These are phyloP conservation scores for Hyles vespertilio DNA, from an alignment of 1,140 invertebrate species.

Conservation along the genomic window DNA sequence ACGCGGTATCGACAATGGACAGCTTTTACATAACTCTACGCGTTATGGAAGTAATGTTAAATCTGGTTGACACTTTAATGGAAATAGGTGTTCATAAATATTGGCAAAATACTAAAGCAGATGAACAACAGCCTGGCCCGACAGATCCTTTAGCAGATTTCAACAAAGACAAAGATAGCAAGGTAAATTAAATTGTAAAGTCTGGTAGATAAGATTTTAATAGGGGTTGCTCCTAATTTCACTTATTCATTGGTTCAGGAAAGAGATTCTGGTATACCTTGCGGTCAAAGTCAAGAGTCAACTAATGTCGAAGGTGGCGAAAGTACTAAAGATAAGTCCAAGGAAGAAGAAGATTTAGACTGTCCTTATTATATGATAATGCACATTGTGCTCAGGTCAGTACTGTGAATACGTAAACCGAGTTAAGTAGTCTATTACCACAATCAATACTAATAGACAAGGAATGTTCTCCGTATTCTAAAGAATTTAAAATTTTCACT, in stretches of 20 bases:
- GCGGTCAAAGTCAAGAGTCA: slow-evolving; percentile 73
- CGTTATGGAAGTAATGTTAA: slow-evolving; percentile 93
- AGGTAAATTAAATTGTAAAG: slow-evolving; percentile 31
- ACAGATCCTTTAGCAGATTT: slow-evolving; percentile 53
- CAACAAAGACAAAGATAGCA: slow-evolving; percentile 52
- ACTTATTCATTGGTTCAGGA: slow-evolving; percentile 34
- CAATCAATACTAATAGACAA: too few relatives aligned
- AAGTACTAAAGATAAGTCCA: slow-evolving; percentile 53
- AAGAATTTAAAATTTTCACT: too few relatives aligned
- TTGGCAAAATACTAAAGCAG: slow-evolving; percentile 58
- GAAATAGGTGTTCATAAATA: slow-evolving; percentile 90
- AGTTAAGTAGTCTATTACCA: too few relatives aligned
- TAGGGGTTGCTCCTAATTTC: neutral
- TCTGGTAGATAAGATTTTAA: neutral
- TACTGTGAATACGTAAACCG: too few relatives aligned
- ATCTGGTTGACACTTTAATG: slow-evolving; percentile 91
- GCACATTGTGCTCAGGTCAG: slow-evolving; percentile 65
- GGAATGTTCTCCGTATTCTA: too few relatives aligned
- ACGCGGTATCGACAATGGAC: slow-evolving; percentile 88
- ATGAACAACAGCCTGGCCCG: slow-evolving; percentile 41
- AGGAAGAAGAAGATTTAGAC: slow-evolving; percentile 51
- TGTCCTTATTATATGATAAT: slow-evolving; percentile 72
- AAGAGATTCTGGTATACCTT: slow-evolving; percentile 62
- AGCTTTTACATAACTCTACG: slow-evolving; percentile 86
- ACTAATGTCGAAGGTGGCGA: slow-evolving; percentile 72